phyloP scores from a whole-genome alignment of 1,140 invertebrate genomes.

The Microplitis mediator region DNA sequence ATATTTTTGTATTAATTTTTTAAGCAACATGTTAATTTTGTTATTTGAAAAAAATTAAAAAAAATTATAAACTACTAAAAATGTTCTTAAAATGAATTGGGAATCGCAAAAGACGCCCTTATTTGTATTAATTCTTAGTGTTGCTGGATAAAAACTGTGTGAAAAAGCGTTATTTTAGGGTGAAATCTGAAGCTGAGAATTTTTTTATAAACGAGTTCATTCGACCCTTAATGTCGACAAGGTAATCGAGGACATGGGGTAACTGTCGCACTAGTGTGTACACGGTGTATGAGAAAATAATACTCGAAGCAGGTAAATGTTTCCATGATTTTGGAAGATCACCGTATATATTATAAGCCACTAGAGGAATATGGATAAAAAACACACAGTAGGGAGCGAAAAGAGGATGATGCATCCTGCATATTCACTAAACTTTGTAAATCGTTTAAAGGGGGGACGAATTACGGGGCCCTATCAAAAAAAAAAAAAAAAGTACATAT shows the following conservation, averaged over 20 bases:
- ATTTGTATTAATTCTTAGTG: background rate
- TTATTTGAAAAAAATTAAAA: background rate
- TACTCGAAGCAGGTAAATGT: conserved; percentile 57
- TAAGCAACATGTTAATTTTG: no score
- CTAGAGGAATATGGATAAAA: conserved; percentile 19
- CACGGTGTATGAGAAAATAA: conserved; percentile 32
- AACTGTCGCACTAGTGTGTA: conserved; percentile 7
- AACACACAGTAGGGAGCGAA: conserved; percentile 29
- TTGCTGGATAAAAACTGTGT: conserved; percentile 58
- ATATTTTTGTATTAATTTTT: no score
- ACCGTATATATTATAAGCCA: conserved; percentile 8
- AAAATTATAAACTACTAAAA: background rate
- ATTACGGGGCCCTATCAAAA: conserved; percentile 18
- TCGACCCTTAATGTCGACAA: conserved; percentile 39
- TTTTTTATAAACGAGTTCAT: conserved; percentile 31
- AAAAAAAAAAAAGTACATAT: conserved; percentile 1
- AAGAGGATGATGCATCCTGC: conserved; percentile 54
- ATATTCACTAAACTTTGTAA: conserved; percentile 57
- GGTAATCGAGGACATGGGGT: conserved; percentile 19
- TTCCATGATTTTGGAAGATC: conserved; percentile 50
- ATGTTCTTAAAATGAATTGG: no score
- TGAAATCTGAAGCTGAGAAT: conserved; percentile 56
- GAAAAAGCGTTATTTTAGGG: conserved; percentile 62
- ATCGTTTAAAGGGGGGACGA: conserved; percentile 38
- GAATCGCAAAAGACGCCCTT: conserved; percentile 26